These are phyloP conservation scores for Pantelozetes paolii DNA, from an alignment of 2,888 invertebrate species.

Conservation along the genomic window DNA sequence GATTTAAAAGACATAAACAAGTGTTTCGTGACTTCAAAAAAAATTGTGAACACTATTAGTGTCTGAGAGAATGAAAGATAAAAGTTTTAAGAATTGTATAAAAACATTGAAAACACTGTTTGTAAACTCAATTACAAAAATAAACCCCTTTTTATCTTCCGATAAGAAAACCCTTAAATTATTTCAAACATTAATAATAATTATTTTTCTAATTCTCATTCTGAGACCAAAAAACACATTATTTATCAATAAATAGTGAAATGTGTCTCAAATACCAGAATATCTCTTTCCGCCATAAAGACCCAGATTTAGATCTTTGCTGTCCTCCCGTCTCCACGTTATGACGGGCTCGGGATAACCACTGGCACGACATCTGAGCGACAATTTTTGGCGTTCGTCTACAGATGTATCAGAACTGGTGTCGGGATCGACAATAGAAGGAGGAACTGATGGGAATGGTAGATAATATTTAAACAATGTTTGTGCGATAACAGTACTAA, in stretches of 20 bases:
- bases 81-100: background rate
- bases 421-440: slow-evolving; percentile 82
- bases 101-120: too few species aligned
- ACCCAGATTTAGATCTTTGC: slow-evolving; percentile 76
- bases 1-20: slow-evolving; percentile 5
- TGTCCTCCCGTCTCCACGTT: slow-evolving; percentile 88
- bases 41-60: background rate
- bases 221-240: too few species aligned
- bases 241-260: too few species aligned
- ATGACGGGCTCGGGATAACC: slow-evolving; percentile 84
- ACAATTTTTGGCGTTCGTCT: slow-evolving; percentile 42
- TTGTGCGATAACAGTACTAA: too few species aligned
- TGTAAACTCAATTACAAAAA: too few species aligned
- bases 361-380: slow-evolving; percentile 41
- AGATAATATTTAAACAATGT: too few species aligned
- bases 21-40: background rate
- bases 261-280: too few species aligned
- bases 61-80: background rate
- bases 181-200: background rate
- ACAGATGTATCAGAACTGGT: slow-evolving; percentile 54
- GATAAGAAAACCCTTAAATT: background rate
- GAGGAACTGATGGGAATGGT: slow-evolving; percentile 73
- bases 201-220: background rate
- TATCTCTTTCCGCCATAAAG: slow-evolving; percentile 47
- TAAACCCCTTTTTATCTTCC: too few species aligned